Percentiles rank a stretch among this genome's conserved stretches.
Evolutionary conservation across 92 coral and sea anemone genomes (phyloP).

Genomic region (Porites rus): DNA sequence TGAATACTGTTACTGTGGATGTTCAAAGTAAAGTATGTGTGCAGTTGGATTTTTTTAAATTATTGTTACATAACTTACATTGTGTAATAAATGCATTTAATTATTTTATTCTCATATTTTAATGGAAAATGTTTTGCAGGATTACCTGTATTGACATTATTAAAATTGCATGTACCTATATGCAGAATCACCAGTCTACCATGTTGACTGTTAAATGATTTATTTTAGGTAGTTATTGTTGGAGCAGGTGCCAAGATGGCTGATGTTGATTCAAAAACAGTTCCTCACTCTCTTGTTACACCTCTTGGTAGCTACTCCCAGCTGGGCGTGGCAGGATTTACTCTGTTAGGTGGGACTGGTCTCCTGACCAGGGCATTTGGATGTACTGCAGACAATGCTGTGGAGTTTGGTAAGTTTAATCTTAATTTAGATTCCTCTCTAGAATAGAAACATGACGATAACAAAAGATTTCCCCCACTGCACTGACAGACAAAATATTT

Average conservation of each 20-base stretch:
- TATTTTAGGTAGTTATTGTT: constrained; percentile 67
- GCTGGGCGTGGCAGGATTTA: constrained; percentile 92
- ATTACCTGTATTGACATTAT: no score
- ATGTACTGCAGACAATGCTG: constrained; percentile 76
- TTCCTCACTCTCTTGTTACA: constrained; percentile 73
- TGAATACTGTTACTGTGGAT: constrained; percentile 81
- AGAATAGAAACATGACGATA: background rate
- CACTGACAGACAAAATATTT: no score
- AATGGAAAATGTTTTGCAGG: no score
- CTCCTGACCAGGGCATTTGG: constrained; percentile 79
- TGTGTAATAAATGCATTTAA: background rate
- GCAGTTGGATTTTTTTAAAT: background rate
- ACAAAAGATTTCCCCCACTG: no score
- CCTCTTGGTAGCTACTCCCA: constrained; percentile 86
- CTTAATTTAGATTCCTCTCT: background rate
- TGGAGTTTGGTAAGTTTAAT: constrained; percentile 78
- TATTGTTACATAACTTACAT: no score
- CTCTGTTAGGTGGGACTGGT: constrained; percentile 81
- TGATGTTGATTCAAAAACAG: constrained; percentile 77
- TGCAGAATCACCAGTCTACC: background rate
- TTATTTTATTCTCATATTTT: no score
- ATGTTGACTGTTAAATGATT: background rate
- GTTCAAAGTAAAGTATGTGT: constrained; percentile 68
- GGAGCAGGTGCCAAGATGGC: constrained; percentile 80
- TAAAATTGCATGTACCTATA: background rate